These are phyloP conservation scores for Lophura nycthemera DNA, from an alignment of 2,113 vertebrate species.

Conservation along the genomic window DNA sequence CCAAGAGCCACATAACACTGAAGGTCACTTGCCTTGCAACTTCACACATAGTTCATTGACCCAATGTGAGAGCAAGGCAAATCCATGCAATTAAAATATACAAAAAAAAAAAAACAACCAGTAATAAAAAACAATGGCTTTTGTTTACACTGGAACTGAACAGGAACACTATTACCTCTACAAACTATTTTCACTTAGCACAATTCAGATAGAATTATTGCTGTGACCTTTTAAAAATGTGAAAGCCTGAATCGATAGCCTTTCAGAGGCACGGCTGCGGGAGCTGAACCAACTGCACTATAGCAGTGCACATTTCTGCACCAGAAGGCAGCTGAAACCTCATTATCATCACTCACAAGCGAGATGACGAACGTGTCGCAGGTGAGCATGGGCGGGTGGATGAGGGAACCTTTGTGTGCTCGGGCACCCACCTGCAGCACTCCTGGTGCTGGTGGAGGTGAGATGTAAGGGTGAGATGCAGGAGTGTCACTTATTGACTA, in stretches of 20 bases:
- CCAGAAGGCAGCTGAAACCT: conserved; percentile 81
- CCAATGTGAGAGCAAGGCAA: background rate
- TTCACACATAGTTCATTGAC: conserved; percentile 50
- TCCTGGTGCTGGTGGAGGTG: background rate
- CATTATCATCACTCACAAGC: conserved; percentile 82
- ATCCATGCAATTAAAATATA: conserved; percentile 72
- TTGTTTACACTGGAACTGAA: conserved; percentile 73
- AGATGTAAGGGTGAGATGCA: conserved; percentile 68
- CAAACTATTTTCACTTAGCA: conserved; percentile 83
- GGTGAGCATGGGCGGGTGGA: background rate
- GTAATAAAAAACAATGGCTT: conserved; percentile 46
- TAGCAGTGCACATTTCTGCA: conserved; percentile 77
- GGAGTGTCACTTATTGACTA: conserved; percentile 62
- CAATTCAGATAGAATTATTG: conserved; percentile 81
- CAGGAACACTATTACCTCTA: conserved; percentile 72
- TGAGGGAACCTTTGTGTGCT: background rate
- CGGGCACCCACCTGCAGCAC: background rate
- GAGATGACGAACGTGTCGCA: conserved; percentile 51
- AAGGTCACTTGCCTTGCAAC: conserved; percentile 47
- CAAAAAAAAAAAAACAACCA: background rate
- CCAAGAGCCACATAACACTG: background rate
- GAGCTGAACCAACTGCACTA: conserved; percentile 63
- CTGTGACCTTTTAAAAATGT: conserved; percentile 83
- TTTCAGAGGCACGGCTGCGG: conserved; percentile 66
- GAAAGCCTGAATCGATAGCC: conserved; percentile 78